Evolutionary conservation across 2,797 vertebrate genomes (phyloP).

Genomic region (Pangasius djambal): DNA sequence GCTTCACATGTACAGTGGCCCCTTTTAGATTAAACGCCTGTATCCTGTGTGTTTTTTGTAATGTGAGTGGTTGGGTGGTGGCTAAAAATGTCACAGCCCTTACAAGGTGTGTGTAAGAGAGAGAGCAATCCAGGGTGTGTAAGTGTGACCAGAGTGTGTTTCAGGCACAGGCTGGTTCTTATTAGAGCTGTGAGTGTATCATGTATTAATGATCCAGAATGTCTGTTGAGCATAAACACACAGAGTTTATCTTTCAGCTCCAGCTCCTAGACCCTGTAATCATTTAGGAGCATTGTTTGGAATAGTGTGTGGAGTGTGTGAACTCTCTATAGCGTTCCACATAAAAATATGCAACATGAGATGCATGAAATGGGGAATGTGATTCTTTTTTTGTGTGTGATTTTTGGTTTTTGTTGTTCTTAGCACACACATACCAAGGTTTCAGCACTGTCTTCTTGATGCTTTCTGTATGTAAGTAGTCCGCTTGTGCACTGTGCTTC

Average conservation of each 20-base stretch:
- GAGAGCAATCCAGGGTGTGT: not conserved
- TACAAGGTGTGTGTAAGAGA: slow-evolving; percentile 12
- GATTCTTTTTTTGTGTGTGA: not conserved
- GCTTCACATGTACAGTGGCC: slow-evolving; percentile 1
- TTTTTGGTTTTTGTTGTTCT: too few relatives aligned
- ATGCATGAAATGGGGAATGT: not conserved
- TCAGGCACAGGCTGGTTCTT: slow-evolving; percentile 18
- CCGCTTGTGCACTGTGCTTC: not conserved
- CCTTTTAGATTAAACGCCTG: slow-evolving; percentile 22
- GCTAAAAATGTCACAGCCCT: slow-evolving; percentile 13
- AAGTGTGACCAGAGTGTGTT: slow-evolving; percentile 10
- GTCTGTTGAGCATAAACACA: slow-evolving; percentile 7
- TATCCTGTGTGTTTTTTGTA: slow-evolving; percentile 22
- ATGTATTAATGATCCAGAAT: slow-evolving; percentile 37
- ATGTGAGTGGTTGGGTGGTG: not conserved
- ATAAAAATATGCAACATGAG: not conserved
- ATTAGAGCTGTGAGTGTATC: slow-evolving; percentile 16
- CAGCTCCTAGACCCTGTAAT: not conserved
- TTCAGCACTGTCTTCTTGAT: not conserved
- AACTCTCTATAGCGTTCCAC: not conserved
- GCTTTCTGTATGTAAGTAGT: not conserved
- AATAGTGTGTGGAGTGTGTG: not conserved
- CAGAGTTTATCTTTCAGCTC: slow-evolving; percentile 33
- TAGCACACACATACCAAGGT: not conserved
- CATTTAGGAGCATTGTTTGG: not conserved